Evolutionary conservation across 2,888 invertebrate genomes (phyloP).

Genomic region (Acleris literana): DNA sequence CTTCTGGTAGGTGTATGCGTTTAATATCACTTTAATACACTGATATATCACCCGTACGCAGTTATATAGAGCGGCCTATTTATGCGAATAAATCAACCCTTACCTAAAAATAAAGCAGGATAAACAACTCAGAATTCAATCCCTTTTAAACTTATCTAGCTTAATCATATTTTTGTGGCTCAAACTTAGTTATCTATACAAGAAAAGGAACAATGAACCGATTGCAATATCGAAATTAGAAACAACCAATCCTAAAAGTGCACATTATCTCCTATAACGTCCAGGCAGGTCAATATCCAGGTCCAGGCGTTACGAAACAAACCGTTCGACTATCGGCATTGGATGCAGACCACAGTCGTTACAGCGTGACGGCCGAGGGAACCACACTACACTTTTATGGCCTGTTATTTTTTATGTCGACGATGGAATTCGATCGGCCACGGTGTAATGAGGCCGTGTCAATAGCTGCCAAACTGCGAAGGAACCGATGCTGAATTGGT

Average conservation of each 20-base stretch:
- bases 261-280: neutral
- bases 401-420: constrained; percentile 75
- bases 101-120: too few species aligned
- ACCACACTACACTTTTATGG: constrained; percentile 56
- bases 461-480: constrained; percentile 42
- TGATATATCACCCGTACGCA: too few species aligned
- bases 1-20: too few species aligned
- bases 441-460: constrained; percentile 40
- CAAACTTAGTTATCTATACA: too few species aligned
- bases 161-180: too few species aligned
- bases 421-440: constrained; percentile 44
- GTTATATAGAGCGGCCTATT: too few species aligned
- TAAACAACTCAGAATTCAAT: too few species aligned
- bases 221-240: too few species aligned
- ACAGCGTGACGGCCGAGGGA: constrained; percentile 46
- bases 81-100: too few species aligned
- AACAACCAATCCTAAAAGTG: neutral
- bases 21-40: too few species aligned
- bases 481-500: constrained; percentile 4
- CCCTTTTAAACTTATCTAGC: too few species aligned
- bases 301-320: constrained; percentile 5
- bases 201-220: too few species aligned
- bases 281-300: neutral
- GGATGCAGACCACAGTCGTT: constrained; percentile 47
- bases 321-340: constrained; percentile 34